Evolutionary conservation across 2,888 invertebrate species (phyloP).

Genomic region (Sinhomidia bicolor): DNA sequence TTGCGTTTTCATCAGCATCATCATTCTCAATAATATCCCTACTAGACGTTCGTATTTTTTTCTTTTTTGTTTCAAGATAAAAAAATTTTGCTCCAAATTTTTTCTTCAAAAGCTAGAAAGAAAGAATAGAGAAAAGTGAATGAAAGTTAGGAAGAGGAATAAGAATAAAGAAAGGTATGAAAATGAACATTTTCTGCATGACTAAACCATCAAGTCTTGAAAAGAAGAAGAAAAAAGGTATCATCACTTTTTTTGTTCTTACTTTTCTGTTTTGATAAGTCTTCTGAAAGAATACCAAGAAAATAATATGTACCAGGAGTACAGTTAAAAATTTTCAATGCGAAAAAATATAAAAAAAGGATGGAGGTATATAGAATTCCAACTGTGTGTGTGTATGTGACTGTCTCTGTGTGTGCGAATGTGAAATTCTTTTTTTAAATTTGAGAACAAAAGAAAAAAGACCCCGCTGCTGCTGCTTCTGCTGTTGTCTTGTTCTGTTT

Average conservation of each 20-base stretch:
- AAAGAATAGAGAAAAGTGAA: not conserved
- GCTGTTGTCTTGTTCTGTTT: not conserved
- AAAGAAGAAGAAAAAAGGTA: not conserved
- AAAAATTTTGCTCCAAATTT: not conserved
- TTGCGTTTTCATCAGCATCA: too few species aligned
- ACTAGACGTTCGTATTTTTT: too few species aligned
- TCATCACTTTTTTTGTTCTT: conserved; percentile 5
- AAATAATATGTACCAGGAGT: not conserved
- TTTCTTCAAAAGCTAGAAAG: not conserved
- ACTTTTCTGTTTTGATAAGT: not conserved
- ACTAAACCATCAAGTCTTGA: not conserved
- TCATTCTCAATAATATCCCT: too few species aligned
- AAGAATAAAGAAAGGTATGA: conserved; percentile 12
- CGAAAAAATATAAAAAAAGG: too few species aligned
- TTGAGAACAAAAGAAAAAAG: conserved; percentile 16
- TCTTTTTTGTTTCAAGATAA: too few species aligned
- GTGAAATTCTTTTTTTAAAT: conserved; percentile 1
- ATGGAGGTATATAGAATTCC: too few species aligned
- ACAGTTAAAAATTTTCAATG: not conserved
- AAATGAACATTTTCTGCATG: conserved; percentile 29
- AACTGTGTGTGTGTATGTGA: too few species aligned
- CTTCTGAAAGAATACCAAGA: not conserved
- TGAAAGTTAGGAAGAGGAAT: not conserved
- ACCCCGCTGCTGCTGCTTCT: not conserved
- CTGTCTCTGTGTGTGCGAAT: too few species aligned